Percentiles rank a stretch among this genome's conserved stretches.
Conservation (phyloP, 2,113 vertebrate species). For the Rhagologus leucostigma region DNA sequence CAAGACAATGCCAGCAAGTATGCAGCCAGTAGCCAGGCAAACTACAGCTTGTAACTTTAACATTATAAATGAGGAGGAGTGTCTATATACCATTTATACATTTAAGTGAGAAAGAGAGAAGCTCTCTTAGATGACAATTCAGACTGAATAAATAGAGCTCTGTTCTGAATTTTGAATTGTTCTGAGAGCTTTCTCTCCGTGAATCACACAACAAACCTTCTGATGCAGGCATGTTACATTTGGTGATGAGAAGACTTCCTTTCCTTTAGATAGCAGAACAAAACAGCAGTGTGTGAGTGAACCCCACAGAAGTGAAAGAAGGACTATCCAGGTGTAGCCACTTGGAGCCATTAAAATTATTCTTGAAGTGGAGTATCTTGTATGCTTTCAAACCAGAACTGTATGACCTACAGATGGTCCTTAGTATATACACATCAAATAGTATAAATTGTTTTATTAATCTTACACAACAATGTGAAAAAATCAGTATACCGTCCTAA, state of each 20-base stretch:
- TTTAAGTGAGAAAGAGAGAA: background rate
- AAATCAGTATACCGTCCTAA: background rate
- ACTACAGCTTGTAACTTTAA: background rate
- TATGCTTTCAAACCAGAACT: background rate
- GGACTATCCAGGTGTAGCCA: background rate
- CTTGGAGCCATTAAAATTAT: background rate
- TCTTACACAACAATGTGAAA: background rate
- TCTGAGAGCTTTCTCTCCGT: background rate
- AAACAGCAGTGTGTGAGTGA: background rate
- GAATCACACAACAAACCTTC: background rate
- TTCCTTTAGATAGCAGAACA: background rate
- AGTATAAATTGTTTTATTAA: background rate
- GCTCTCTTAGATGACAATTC: background rate
- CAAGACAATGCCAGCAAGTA: background rate
- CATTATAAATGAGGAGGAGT: background rate
- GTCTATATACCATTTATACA: background rate
- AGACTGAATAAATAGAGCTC: constrained; percentile 7
- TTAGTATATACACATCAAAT: background rate
- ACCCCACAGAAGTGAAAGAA: background rate
- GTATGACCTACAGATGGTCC: background rate
- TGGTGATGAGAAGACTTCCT: background rate
- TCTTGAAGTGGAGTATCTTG: background rate
- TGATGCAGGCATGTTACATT: background rate
- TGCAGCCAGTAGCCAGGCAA: background rate
- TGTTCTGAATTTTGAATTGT: constrained; percentile 1